A percentile compares a stretch with the other conserved stretches of the same genome.
These are phyloP conservation scores for Vanessa atalanta DNA, from an alignment of 1,140 invertebrate genomes.

Conservation along the genomic window DNA sequence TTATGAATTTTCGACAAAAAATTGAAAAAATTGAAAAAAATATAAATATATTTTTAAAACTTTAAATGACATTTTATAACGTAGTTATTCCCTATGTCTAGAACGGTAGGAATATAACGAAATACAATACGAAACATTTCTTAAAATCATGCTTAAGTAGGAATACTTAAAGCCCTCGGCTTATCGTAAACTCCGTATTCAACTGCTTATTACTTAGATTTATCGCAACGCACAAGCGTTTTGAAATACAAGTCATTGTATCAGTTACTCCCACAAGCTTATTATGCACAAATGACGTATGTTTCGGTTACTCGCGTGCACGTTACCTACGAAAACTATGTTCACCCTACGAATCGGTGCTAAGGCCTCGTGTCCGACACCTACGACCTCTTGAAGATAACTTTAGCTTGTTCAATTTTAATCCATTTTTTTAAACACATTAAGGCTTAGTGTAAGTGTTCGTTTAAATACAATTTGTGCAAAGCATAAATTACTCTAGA, in stretches of 20 bases:
- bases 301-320: neutral
- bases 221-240: neutral
- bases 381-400: conserved; percentile 18
- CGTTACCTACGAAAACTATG: neutral
- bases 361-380: conserved; percentile 8
- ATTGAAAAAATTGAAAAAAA: neutral
- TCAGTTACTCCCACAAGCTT: neutral
- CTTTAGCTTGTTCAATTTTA: conserved; percentile 1
- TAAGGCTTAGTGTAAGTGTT: too few species aligned
- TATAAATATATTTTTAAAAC: neutral
- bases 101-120: too few species aligned
- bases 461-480: too few species aligned
- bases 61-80: too few species aligned
- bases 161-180: too few species aligned
- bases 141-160: too few species aligned
- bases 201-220: neutral
- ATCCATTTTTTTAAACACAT: too few species aligned
- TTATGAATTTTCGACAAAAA: neutral
- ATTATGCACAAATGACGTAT: conserved; percentile 1
- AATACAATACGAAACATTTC: too few species aligned
- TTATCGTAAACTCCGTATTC: neutral
- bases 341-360: neutral
- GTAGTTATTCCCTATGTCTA: too few species aligned
- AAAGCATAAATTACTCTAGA: too few species aligned
- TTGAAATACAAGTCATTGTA: conserved; percentile 14